A percentile compares a stretch with the other conserved stretches of the same genome.
Conservation (phyloP, 1,140 invertebrate species). For the Micrasema longulum region DNA sequence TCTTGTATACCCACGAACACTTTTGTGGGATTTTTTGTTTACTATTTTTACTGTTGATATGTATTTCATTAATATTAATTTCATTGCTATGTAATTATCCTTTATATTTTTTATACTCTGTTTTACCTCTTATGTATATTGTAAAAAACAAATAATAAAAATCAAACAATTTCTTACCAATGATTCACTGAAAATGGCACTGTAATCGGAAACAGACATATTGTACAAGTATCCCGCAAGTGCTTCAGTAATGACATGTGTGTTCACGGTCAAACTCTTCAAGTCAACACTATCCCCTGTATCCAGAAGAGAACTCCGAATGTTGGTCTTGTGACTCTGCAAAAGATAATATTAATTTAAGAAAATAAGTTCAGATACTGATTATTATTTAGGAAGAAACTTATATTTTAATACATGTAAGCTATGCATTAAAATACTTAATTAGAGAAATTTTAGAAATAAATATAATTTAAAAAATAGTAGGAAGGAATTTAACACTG, state of each 20-base stretch:
- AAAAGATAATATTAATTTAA: slow-evolving; percentile 13
- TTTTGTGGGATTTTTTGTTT: too few species aligned
- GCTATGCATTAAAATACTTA: too few species aligned
- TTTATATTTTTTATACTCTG: too few species aligned
- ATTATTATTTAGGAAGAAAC: neutral
- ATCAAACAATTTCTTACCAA: slow-evolving; percentile 74
- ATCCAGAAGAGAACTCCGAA: slow-evolving; percentile 60
- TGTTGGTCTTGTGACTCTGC: slow-evolving; percentile 48
- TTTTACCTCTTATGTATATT: too few species aligned
- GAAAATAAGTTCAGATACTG: neutral
- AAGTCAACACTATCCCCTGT: slow-evolving; percentile 71
- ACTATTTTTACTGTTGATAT: too few species aligned
- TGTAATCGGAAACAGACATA: slow-evolving; percentile 72
- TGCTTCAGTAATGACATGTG: slow-evolving; percentile 83
- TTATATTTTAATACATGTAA: neutral
- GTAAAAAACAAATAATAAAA: too few species aligned
- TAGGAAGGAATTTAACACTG: too few species aligned
- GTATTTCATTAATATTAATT: too few species aligned
- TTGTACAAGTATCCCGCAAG: slow-evolving; percentile 90
- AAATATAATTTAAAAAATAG: too few species aligned
- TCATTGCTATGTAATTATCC: too few species aligned
- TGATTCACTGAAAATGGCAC: slow-evolving; percentile 73
- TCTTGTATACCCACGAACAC: too few species aligned
- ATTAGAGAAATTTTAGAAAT: too few species aligned
- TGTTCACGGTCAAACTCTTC: slow-evolving; percentile 75